These are phyloP conservation scores for Vireo altiloquus DNA, from an alignment of 2,113 vertebrate genomes.

Conservation along the genomic window DNA sequence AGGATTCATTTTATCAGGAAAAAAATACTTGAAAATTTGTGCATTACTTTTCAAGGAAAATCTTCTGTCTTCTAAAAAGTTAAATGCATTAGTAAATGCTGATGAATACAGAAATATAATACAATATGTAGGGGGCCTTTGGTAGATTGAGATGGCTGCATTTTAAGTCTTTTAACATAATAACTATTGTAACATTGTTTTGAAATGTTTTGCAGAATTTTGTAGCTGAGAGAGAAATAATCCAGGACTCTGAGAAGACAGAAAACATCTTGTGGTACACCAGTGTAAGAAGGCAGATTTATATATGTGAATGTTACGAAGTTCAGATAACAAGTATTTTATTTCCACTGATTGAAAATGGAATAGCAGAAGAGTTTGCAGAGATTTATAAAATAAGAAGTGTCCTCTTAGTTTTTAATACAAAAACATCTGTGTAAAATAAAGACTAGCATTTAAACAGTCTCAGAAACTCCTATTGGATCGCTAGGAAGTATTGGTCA, in stretches of 20 bases:
- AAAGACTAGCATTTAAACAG: background rate
- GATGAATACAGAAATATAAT: background rate
- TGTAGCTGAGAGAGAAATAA: background rate
- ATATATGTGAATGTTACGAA: background rate
- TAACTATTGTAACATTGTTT: background rate
- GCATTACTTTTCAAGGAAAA: background rate
- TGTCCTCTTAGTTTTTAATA: background rate
- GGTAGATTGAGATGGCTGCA: background rate
- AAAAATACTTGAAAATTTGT: background rate
- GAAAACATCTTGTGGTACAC: background rate
- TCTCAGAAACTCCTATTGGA: background rate
- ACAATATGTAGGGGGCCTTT: background rate
- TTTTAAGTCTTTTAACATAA: background rate
- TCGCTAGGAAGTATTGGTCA: background rate
- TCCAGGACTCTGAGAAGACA: background rate
- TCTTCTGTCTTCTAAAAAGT: background rate
- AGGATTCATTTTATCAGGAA: background rate
- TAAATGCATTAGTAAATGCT: background rate
- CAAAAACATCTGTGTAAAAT: background rate
- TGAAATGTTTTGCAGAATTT: background rate
- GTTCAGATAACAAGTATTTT: background rate
- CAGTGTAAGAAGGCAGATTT: background rate
- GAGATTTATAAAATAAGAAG: background rate
- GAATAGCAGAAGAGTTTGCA: background rate
- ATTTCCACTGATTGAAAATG: background rate